These are phyloP conservation scores for Siderastrea radians DNA, from an alignment of 92 coral and sea anemone genomes.

Conservation along the genomic window DNA sequence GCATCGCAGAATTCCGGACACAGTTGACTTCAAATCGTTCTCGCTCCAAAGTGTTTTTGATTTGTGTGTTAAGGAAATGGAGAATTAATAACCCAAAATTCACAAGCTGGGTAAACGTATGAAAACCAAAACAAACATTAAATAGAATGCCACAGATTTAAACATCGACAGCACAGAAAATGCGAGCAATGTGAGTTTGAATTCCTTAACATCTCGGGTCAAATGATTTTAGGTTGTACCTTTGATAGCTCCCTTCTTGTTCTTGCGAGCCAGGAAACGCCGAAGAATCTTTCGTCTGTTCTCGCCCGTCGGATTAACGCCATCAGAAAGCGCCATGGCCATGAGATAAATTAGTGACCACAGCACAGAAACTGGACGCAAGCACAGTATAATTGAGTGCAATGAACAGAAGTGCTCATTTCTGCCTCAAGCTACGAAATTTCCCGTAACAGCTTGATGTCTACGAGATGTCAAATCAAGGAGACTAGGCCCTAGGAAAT, in stretches of 20 bases:
- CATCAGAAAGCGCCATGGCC: conserved; percentile 82
- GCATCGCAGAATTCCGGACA: conserved; percentile 3
- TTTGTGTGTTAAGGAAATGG: conserved; percentile 15
- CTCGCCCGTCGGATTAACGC: conserved; percentile 63
- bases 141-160: neutral
- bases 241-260: conserved; percentile 82
- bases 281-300: conserved; percentile 89
- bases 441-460: conserved; percentile 38
- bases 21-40: conserved; percentile 1
- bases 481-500: conserved; percentile 70
- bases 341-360: conserved; percentile 22
- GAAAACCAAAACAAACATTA: conserved; percentile 3
- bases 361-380: conserved; percentile 33
- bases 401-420: conserved; percentile 45
- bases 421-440: conserved; percentile 40
- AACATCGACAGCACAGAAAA: conserved; percentile 21
- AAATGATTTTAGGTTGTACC: conserved; percentile 64
- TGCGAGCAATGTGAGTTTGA: conserved; percentile 27
- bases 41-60: neutral
- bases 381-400: conserved; percentile 35
- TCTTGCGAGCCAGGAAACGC: conserved; percentile 88
- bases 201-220: conserved; percentile 44
- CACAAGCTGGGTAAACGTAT: neutral
- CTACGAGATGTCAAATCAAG: conserved; percentile 26
- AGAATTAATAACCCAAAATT: neutral